Evolutionary conservation across 2,888 invertebrate species (phyloP).

Genomic region (Papilio demoleus): DNA sequence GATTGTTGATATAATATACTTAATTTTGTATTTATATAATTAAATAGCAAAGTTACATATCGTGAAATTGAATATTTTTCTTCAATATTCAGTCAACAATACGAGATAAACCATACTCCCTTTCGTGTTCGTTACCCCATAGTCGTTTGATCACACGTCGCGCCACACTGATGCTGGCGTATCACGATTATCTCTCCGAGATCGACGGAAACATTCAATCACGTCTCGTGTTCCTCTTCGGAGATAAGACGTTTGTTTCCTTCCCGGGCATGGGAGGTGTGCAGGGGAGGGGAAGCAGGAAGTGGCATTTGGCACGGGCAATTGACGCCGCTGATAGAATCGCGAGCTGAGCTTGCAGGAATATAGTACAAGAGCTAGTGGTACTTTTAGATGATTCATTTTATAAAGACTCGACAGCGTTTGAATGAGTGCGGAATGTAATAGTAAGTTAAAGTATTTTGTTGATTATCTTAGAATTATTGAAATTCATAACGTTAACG

Average conservation of each 20-base stretch:
- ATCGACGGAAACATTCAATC: constrained; percentile 81
- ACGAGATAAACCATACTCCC: background rate
- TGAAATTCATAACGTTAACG: too few species aligned
- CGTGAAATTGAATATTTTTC: background rate
- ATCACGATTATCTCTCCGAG: constrained; percentile 66
- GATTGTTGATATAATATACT: too few species aligned
- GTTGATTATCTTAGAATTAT: background rate
- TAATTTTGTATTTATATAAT: too few species aligned
- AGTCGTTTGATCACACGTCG: constrained; percentile 45
- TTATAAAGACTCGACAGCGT: background rate
- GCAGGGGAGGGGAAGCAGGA: constrained; percentile 58
- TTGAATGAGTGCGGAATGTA: background rate
- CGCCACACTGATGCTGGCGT: constrained; percentile 58
- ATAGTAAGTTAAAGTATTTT: too few species aligned
- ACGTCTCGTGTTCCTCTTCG: constrained; percentile 63
- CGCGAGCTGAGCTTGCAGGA: constrained; percentile 79
- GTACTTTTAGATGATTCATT: background rate
- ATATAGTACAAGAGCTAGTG: constrained; percentile 57
- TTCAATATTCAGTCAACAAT: background rate
- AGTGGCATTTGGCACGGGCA: constrained; percentile 84
- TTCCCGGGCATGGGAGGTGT: constrained; percentile 48
- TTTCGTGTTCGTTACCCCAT: constrained; percentile 11
- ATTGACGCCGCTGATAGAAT: constrained; percentile 84
- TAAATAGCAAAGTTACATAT: too few species aligned
- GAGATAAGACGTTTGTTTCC: constrained; percentile 66